Evolutionary conservation across 1,140 invertebrate species (phyloP).

Genomic region (Calosoma granatense): DNA sequence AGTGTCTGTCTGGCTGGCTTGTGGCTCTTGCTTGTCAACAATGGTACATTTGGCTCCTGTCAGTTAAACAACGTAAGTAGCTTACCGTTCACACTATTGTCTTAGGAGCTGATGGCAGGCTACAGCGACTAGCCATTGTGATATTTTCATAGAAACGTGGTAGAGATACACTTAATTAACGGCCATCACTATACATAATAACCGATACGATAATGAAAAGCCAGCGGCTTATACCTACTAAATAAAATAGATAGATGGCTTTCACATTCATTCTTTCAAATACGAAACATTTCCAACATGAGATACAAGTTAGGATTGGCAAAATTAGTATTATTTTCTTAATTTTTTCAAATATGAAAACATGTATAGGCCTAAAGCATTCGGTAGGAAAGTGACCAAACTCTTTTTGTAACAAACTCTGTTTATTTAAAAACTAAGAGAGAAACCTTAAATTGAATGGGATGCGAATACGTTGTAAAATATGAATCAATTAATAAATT

Average conservation of each 20-base stretch:
- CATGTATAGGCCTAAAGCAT: not conserved
- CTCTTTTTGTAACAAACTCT: not conserved
- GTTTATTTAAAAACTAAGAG: not conserved
- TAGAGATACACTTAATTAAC: not conserved
- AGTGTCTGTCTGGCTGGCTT: not conserved
- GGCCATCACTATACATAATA: not conserved
- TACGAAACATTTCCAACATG: no score
- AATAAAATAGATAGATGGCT: not conserved
- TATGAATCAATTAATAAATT: conserved; percentile 6
- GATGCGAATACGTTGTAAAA: conserved; percentile 9
- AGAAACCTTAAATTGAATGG: not conserved
- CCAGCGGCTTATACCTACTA: not conserved
- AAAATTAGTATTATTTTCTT: conserved; percentile 4
- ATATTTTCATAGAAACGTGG: conserved; percentile 5
- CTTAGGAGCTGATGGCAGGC: conserved; percentile 2
- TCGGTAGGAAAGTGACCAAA: conserved; percentile 2
- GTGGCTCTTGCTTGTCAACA: conserved; percentile 2
- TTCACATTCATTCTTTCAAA: not conserved
- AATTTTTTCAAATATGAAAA: not conserved
- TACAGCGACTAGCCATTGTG: conserved; percentile 6
- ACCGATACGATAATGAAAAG: not conserved
- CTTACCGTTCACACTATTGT: not conserved
- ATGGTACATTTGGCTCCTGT: not conserved
- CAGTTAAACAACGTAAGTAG: not conserved
- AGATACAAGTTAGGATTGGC: not conserved